Conservation (phyloP, 1,140 invertebrate genomes). For the Diprion similis region DNA sequence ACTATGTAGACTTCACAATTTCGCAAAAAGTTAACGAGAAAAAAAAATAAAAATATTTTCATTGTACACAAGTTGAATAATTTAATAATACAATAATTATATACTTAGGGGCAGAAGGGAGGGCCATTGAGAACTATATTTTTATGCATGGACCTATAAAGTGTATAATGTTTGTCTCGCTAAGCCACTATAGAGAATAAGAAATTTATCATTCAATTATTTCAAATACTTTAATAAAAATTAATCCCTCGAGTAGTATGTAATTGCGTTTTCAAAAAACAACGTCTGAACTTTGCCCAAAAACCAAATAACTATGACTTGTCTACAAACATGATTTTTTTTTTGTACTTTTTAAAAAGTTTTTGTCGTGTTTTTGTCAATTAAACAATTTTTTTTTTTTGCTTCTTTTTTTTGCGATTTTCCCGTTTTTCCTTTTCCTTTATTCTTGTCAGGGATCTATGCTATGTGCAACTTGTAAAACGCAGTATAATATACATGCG, state of each 20-base stretch:
- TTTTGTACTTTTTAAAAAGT: background rate
- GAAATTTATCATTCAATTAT: slow-evolving; percentile 20
- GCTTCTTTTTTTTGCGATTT: too few relatives aligned
- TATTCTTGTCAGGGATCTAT: too few relatives aligned
- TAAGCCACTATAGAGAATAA: slow-evolving; percentile 21
- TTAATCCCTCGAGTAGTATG: slow-evolving; percentile 12
- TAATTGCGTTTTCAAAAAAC: too few relatives aligned
- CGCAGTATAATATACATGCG: too few relatives aligned
- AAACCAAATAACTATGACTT: too few relatives aligned
- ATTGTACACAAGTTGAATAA: slow-evolving; percentile 38
- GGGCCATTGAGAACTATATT: too few relatives aligned
- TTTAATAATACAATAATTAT: slow-evolving; percentile 13
- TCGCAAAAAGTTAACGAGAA: slow-evolving; percentile 17
- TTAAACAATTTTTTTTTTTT: background rate
- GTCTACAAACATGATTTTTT: background rate
- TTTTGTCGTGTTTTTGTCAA: background rate
- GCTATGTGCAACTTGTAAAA: too few relatives aligned
- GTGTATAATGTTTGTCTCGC: slow-evolving; percentile 8
- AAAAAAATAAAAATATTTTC: slow-evolving; percentile 38
- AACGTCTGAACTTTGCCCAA: too few relatives aligned
- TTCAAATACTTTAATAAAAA: slow-evolving; percentile 24
- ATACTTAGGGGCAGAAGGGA: background rate
- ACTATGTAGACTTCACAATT: slow-evolving; percentile 22
- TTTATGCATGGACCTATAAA: background rate
- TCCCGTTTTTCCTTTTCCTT: too few relatives aligned